Conservation (phyloP, 2,888 invertebrate genomes). For the Leuctra nigra region DNA sequence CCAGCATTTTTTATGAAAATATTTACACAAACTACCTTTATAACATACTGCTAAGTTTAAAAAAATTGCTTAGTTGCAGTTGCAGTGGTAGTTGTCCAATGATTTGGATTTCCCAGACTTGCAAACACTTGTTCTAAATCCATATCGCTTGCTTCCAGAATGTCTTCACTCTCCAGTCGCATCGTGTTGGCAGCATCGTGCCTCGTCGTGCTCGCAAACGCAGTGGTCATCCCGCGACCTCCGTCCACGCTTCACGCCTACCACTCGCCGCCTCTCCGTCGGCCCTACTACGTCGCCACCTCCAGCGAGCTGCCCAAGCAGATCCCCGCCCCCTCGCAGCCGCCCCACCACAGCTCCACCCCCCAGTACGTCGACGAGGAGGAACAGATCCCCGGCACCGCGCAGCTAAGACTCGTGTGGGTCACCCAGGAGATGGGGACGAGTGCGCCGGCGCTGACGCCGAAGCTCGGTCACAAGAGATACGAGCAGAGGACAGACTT, state of each 20-base stretch:
- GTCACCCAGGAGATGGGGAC: conserved; percentile 13
- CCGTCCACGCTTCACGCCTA: conserved; percentile 15
- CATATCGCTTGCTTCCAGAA: neutral
- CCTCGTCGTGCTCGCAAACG: neutral
- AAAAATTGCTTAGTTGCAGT: too few species aligned
- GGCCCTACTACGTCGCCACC: conserved; percentile 33
- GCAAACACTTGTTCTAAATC: too few species aligned
- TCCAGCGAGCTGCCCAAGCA: conserved; percentile 42
- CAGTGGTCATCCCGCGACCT: conserved; percentile 27
- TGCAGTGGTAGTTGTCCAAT: too few species aligned
- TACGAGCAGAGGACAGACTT: conserved; percentile 34
- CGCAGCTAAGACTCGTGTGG: conserved; percentile 26
- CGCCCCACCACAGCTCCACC: conserved; percentile 30
- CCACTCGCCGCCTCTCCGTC: neutral
- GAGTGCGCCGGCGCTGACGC: neutral
- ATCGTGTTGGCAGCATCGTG: neutral
- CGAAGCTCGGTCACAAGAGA: conserved; percentile 32
- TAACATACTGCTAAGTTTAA: too few species aligned
- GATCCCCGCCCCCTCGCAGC: conserved; percentile 41
- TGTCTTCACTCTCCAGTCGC: neutral
- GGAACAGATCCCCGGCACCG: conserved; percentile 21
- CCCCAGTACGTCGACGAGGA: conserved; percentile 25
- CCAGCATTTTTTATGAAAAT: too few species aligned
- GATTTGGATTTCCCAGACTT: too few species aligned
- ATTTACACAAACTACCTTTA: too few species aligned